Base-by-base conservation (phyloP, 2,888 invertebrate species). In the Diloba caeruleocephala region DNA sequence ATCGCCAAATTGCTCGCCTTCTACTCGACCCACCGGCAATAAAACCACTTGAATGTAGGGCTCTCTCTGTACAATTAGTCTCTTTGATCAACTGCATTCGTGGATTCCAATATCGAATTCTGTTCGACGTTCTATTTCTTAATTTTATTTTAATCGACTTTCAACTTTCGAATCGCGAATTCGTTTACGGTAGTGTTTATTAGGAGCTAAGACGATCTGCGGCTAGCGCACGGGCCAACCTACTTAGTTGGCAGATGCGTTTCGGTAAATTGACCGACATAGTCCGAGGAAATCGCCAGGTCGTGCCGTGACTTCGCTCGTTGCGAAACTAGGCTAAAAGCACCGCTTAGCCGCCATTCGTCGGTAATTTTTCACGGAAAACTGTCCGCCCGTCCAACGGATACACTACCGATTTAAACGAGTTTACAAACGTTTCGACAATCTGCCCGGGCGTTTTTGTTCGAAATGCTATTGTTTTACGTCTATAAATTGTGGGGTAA, bases 1-100 rank as follows among this genome's bases (percentile, higher is more conserved):
- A 79, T 81, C 84, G 81, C 89, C 90, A 89, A 92, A 92, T 91
- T 92, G 89, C 87, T 81, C 81, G 80, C 79, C 84, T 82, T 76
- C 81, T 83, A 81, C 79, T 84, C 80, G 71, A 74, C 79, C 78
- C 75, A 74, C 74, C 70, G 78, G 77, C 81, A 86, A 87, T 88
- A 88, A 89, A 89, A 86, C 85, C 85, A 78, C 84, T 83, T 73
- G 68, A 78, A 80, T 81, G 79, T 78, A 82, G 79, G 82, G 79
- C 74, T 78, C 81, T 78, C 80, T 87, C 83, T 79, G 79, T 76
- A 80, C 86, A 84, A 86, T 88, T 86, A 86, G 76, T 78, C 78
- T 85, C 88, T 89, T 84, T 88, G 85, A 85, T 82, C 79, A 75
- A 76, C 70, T 74, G 63, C 70, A 76, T 74, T 68, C 55, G 58